Evolutionary conservation across 2,797 vertebrate genomes (phyloP).

Genomic region (Urophycis tenuis): DNA sequence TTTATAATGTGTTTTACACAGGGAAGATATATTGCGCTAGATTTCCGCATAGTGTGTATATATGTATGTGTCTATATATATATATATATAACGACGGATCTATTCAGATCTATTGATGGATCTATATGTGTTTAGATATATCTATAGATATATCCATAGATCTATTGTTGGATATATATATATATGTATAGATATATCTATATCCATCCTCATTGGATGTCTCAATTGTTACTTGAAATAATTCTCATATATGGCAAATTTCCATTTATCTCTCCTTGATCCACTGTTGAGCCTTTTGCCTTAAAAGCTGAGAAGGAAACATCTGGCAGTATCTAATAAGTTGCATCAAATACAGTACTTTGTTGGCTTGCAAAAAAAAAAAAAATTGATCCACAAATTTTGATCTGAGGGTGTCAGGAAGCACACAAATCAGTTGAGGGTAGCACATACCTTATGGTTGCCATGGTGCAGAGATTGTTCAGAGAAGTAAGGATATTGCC

Average conservation of each 20-base stretch:
- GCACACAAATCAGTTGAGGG: slow-evolving; percentile 56
- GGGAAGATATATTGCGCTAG: slow-evolving; percentile 40
- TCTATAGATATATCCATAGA: too few relatives aligned
- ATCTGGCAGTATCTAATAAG: slow-evolving; percentile 58
- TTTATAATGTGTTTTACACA: slow-evolving; percentile 52
- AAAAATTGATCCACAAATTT: slow-evolving; percentile 44
- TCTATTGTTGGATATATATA: too few relatives aligned
- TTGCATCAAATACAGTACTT: slow-evolving; percentile 50
- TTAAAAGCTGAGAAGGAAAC: slow-evolving; percentile 62
- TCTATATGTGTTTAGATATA: too few relatives aligned
- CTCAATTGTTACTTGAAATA: slow-evolving; percentile 70
- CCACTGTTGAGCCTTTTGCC: slow-evolving; percentile 73
- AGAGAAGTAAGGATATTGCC: slow-evolving; percentile 62
- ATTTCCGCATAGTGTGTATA: slow-evolving; percentile 54
- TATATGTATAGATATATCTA: not conserved
- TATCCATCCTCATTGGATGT: slow-evolving; percentile 61
- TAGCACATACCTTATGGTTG: slow-evolving; percentile 65
- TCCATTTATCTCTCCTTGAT: slow-evolving; percentile 64
- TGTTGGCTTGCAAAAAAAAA: slow-evolving; percentile 41
- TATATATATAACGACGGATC: too few relatives aligned
- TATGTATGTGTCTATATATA: too few relatives aligned
- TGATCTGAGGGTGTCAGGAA: slow-evolving; percentile 56
- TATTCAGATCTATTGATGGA: too few relatives aligned
- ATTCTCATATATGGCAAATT: slow-evolving; percentile 58
- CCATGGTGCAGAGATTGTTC: slow-evolving; percentile 66